Conservation (phyloP, 2,797 vertebrate genomes). For the Pelodytes ibericus region DNA sequence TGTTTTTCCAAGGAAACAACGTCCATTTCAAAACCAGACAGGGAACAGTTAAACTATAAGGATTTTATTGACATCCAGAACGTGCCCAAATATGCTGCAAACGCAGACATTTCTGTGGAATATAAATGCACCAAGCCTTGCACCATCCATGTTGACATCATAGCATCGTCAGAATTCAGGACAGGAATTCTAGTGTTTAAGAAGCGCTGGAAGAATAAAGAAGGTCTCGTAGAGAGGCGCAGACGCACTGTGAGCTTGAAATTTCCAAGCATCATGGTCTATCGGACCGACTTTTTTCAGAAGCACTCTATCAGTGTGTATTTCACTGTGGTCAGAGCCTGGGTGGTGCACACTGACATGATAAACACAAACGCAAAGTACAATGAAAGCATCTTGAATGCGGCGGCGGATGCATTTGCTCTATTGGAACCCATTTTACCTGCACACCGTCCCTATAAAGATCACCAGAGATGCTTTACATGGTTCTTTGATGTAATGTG, state of each 20-base stretch:
- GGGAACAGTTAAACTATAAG: constrained; percentile 57
- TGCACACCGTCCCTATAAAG: constrained; percentile 75
- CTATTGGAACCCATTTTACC: constrained; percentile 73
- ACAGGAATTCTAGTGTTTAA: constrained; percentile 80
- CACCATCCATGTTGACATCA: constrained; percentile 78
- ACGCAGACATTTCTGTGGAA: constrained; percentile 75
- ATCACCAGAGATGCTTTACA: constrained; percentile 77
- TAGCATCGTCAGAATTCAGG: constrained; percentile 76
- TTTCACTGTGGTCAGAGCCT: constrained; percentile 79
- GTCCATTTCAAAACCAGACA: constrained; percentile 53
- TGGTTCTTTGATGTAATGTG: constrained; percentile 82
- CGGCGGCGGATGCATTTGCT: constrained; percentile 74
- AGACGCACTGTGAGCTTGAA: constrained; percentile 75
- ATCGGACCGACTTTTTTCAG: constrained; percentile 77
- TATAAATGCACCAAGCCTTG: constrained; percentile 85
- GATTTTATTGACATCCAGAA: constrained; percentile 81
- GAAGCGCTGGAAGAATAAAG: constrained; percentile 79
- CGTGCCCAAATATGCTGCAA: constrained; percentile 76
- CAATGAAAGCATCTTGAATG: constrained; percentile 66
- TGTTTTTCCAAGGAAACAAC: constrained; percentile 70
- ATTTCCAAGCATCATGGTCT: constrained; percentile 80
- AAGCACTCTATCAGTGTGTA: constrained; percentile 70
- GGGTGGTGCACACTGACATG: constrained; percentile 72
- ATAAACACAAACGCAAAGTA: constrained; percentile 37
- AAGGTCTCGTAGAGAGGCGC: constrained; percentile 63